These are phyloP conservation scores for Brachypterus glaber DNA, from an alignment of 2,888 invertebrate species.

Conservation along the genomic window DNA sequence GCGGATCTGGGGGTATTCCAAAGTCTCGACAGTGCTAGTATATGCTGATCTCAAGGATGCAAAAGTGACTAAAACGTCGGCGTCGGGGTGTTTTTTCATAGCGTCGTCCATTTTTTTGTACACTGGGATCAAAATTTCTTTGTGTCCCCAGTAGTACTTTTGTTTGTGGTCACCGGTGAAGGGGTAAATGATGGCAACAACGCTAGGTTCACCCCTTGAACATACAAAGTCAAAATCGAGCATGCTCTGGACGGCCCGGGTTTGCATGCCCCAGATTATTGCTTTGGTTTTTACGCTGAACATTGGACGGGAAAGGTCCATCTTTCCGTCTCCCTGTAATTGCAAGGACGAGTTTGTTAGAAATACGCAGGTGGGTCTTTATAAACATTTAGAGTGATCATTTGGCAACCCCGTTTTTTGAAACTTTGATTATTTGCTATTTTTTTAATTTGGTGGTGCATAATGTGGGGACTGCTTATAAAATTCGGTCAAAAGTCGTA, in stretches of 20 bases:
- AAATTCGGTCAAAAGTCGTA: too few relatives aligned
- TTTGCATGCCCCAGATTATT: conserved; percentile 99
- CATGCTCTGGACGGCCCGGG: conserved; percentile 93
- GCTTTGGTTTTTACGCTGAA: conserved; percentile 81
- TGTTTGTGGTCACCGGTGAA: conserved; percentile 98
- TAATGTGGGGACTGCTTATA: too few relatives aligned
- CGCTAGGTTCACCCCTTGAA: conserved; percentile 77
- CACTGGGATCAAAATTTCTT: conserved; percentile 85
- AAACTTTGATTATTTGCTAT: too few relatives aligned
- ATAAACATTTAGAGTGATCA: too few relatives aligned
- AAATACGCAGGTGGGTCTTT: too few relatives aligned
- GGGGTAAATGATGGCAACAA: conserved; percentile 96
- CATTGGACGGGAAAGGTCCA: conserved; percentile 41
- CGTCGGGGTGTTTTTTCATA: conserved; percentile 88
- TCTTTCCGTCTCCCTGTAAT: conserved; percentile 12
- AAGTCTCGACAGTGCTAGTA: conserved; percentile 90
- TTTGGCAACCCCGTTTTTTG: too few relatives aligned
- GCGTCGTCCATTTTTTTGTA: conserved; percentile 97
- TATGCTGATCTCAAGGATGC: conserved; percentile 96
- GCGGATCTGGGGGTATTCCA: conserved; percentile 88
- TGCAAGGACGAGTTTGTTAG: too few relatives aligned
- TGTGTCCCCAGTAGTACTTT: conserved; percentile 99
- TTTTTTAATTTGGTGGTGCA: too few relatives aligned
- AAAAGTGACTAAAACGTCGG: conserved; percentile 93
- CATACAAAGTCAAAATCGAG: conserved; percentile 94